phyloP scores from a whole-genome alignment of 2,888 invertebrate genomes.

The Anaspis maculata region DNA sequence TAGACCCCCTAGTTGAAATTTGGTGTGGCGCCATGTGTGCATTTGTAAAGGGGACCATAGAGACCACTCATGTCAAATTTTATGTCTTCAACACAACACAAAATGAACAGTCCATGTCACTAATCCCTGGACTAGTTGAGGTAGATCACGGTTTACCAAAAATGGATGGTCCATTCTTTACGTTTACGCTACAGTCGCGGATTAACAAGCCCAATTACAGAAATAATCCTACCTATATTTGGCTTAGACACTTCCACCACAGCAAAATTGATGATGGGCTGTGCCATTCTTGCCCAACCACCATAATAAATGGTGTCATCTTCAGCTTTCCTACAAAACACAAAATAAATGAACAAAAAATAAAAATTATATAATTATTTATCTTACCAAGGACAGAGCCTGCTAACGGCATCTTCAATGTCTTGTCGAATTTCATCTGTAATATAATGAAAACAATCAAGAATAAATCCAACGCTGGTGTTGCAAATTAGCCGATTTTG shows the following conservation, averaged over 20 bases:
- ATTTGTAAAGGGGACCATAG: no score
- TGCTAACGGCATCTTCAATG: conserved; percentile 92
- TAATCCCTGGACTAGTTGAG: no score
- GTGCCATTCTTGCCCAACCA: conserved; percentile 99
- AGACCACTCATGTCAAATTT: no score
- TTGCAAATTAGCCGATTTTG: no score
- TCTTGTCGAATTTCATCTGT: conserved; percentile 96
- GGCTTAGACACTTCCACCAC: conserved; percentile 93
- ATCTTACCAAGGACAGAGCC: conserved; percentile 86
- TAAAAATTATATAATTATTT: neutral
- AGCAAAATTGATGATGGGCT: conserved; percentile 84
- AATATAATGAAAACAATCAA: conserved; percentile 23
- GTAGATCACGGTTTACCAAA: no score
- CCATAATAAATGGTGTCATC: conserved; percentile 83
- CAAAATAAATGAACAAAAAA: neutral
- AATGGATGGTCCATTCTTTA: no score
- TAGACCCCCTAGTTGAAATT: no score
- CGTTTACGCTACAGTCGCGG: no score
- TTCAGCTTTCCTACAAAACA: conserved; percentile 65
- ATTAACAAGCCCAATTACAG: no score
- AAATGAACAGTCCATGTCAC: no score
- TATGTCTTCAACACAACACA: no score
- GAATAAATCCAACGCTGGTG: conserved; percentile 4
- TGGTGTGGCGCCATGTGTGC: no score
- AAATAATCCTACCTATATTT: conserved; percentile 65